Percentiles rank a stretch among this genome's conserved stretches.
These are phyloP conservation scores for Alosa alosa DNA, from an alignment of 2,113 vertebrate species.

Conservation along the genomic window DNA sequence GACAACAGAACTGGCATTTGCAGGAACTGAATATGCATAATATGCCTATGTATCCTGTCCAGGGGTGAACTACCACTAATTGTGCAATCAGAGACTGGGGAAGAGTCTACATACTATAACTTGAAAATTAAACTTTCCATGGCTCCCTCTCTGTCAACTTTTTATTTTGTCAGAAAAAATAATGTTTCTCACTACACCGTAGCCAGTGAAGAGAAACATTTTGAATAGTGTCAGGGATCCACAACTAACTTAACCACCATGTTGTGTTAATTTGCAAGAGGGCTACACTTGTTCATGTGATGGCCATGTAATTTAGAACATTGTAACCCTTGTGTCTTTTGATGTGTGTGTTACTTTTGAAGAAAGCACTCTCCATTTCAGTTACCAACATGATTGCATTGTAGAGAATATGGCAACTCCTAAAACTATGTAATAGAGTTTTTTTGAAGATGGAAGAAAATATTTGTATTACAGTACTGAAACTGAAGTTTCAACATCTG, in stretches of 20 bases:
- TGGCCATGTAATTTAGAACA: too few relatives aligned
- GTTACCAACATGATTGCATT: too few relatives aligned
- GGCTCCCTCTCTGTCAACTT: not conserved
- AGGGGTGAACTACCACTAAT: not conserved
- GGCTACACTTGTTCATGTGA: too few relatives aligned
- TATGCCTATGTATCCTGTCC: not conserved
- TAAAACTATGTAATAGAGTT: too few relatives aligned
- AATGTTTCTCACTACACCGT: not conserved
- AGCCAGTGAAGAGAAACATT: not conserved
- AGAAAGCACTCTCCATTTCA: too few relatives aligned
- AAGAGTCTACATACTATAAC: not conserved
- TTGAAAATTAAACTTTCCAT: not conserved
- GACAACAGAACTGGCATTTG: not conserved
- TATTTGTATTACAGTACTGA: too few relatives aligned
- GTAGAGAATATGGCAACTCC: too few relatives aligned
- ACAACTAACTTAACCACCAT: too few relatives aligned
- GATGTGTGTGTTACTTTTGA: too few relatives aligned
- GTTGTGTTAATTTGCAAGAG: too few relatives aligned
- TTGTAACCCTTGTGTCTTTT: too few relatives aligned
- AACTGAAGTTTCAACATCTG: not conserved
- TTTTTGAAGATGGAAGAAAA: too few relatives aligned
- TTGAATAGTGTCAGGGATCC: not conserved
- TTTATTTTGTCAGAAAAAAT: not conserved
- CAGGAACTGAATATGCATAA: not conserved
- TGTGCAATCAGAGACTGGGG: not conserved